Evolutionary conservation across 1,140 invertebrate genomes (phyloP).

Genomic region (Frieseomelitta varia): DNA sequence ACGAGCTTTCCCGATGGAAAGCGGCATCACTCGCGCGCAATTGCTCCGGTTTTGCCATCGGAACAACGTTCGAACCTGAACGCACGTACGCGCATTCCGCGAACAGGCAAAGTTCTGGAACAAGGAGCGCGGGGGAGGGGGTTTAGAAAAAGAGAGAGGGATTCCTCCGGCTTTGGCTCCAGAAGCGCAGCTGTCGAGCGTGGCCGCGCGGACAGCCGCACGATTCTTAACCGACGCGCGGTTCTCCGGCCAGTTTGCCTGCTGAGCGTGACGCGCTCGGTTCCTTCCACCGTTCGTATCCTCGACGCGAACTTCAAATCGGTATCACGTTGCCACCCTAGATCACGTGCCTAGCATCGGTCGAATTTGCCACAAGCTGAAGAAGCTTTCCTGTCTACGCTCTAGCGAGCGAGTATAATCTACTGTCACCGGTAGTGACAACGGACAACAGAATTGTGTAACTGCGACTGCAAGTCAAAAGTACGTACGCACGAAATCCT

Average conservation of each 20-base stretch:
- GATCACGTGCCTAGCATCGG: background rate
- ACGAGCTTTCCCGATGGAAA: background rate
- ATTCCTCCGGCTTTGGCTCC: slow-evolving; percentile 26
- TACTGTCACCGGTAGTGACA: background rate
- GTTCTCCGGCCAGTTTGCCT: slow-evolving; percentile 58
- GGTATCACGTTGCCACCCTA: background rate
- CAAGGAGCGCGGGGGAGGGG: background rate
- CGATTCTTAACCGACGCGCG: slow-evolving; percentile 48
- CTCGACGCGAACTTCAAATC: background rate
- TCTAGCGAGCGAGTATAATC: background rate
- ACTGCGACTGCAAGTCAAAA: background rate
- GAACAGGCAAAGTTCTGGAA: slow-evolving; percentile 16
- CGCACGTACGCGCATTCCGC: background rate
- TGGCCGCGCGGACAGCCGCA: slow-evolving; percentile 51
- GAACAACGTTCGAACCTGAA: background rate
- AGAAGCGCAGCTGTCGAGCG: slow-evolving; percentile 59
- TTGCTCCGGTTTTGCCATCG: background rate
- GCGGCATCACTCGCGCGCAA: too few species aligned
- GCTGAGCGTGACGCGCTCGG: slow-evolving; percentile 62
- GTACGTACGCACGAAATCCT: background rate
- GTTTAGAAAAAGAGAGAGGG: slow-evolving; percentile 50
- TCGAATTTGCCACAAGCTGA: background rate
- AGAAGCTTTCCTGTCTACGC: background rate
- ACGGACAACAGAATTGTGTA: background rate
- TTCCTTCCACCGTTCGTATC: slow-evolving; percentile 35